A percentile compares a stretch with the other conserved stretches of the same genome.
These are phyloP conservation scores for Montifringilla adamsi DNA, from an alignment of 2,113 vertebrate species.

Conservation along the genomic window DNA sequence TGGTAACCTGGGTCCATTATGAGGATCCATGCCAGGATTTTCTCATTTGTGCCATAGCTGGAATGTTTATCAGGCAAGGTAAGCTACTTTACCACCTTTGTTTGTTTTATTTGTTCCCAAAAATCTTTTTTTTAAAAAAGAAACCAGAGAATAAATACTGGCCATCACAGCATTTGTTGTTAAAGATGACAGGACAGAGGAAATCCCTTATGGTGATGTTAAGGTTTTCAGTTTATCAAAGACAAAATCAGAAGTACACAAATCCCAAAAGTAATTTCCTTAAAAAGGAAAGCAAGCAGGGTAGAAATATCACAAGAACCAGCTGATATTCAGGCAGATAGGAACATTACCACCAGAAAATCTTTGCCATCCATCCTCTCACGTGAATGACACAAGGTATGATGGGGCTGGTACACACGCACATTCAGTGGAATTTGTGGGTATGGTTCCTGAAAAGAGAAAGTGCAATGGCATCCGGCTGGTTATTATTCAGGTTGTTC, in stretches of 20 bases:
- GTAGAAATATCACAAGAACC: not conserved
- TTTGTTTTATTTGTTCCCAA: not conserved
- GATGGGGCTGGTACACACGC: not conserved
- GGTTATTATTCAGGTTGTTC: not conserved
- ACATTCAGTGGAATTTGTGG: not conserved
- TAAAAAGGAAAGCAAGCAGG: not conserved
- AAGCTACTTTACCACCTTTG: not conserved
- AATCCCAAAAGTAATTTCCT: not conserved
- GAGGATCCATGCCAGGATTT: not conserved
- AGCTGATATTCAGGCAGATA: not conserved
- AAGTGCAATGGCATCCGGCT: not conserved
- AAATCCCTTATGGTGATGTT: not conserved
- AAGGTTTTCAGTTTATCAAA: not conserved
- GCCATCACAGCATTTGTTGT: not conserved
- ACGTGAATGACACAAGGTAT: not conserved
- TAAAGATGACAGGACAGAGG: not conserved
- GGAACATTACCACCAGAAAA: not conserved
- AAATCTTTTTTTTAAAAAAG: not conserved
- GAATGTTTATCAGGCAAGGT: not conserved
- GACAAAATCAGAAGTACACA: not conserved
- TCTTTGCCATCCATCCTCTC: not conserved
- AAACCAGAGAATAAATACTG: not conserved
- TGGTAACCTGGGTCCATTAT: not conserved
- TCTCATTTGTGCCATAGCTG: not conserved
- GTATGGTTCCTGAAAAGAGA: not conserved